Percentiles rank a stretch among this genome's conserved stretches.
Conservation (phyloP, 2,113 vertebrate genomes). For the Nyctibius bracteatus region DNA sequence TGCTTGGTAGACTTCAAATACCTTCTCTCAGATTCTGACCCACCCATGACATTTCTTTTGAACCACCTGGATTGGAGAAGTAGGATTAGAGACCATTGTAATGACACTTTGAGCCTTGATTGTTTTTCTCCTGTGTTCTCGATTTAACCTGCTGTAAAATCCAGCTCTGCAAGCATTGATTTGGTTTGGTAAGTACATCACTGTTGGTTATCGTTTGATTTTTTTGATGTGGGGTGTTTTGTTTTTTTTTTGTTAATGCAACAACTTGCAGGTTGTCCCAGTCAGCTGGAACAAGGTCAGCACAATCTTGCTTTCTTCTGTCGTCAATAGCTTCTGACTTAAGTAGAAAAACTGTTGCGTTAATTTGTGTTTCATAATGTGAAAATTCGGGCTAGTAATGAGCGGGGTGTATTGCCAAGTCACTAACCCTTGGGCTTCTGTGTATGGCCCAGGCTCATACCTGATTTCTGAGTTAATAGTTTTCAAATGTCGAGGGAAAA, state of each 20-base stretch:
- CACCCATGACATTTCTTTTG: not conserved
- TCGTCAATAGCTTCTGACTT: not conserved
- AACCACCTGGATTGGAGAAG: not conserved
- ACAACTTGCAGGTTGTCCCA: not conserved
- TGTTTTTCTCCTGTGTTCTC: not conserved
- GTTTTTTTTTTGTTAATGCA: not conserved
- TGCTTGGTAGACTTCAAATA: conserved; percentile 65
- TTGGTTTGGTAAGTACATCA: not conserved
- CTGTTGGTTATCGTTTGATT: not conserved
- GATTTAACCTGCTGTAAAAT: not conserved
- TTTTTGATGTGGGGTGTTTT: not conserved
- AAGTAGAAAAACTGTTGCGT: not conserved
- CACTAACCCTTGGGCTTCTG: not conserved
- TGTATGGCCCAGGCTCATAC: not conserved
- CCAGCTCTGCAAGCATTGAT: not conserved
- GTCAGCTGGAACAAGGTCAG: not conserved
- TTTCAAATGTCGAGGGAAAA: not conserved
- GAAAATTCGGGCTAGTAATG: not conserved
- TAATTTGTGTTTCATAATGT: not conserved
- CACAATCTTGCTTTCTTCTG: not conserved
- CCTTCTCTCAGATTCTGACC: conserved; percentile 40
- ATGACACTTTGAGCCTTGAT: not conserved
- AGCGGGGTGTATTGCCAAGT: not conserved
- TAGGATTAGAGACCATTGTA: conserved; percentile 14
- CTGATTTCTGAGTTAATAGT: not conserved